Evolutionary conservation across 2,113 vertebrate species (phyloP).

Genomic region (Engraulis encrasicolus): DNA sequence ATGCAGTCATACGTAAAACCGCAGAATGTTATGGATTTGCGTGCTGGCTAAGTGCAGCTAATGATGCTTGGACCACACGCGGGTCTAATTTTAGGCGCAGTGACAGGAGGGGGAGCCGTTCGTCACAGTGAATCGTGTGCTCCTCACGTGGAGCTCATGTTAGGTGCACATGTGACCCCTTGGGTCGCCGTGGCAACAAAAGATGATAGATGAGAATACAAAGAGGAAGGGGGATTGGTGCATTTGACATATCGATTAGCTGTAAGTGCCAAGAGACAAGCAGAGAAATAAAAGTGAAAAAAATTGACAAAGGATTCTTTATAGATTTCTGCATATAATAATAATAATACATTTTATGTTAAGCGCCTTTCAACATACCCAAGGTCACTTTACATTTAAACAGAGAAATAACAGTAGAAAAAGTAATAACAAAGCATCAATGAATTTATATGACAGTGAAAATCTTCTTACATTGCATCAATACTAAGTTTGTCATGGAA

Average conservation of each 20-base stretch:
- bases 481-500: too few species aligned
- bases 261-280: neutral
- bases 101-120: constrained; percentile 11
- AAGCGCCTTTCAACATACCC: too few species aligned
- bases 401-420: too few species aligned
- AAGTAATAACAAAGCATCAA: too few species aligned
- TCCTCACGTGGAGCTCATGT: constrained; percentile 33
- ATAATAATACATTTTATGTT: too few species aligned
- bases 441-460: too few species aligned
- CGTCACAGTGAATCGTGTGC: constrained; percentile 5
- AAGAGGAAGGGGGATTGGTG: constrained; percentile 18
- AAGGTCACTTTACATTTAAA: too few species aligned
- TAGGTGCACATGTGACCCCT: constrained; percentile 32
- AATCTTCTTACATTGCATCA: too few species aligned
- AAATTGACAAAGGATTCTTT: neutral
- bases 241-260: neutral
- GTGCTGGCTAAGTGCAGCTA: neutral
- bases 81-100: constrained; percentile 51
- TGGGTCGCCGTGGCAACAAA: constrained; percentile 48
- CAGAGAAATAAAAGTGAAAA: neutral
- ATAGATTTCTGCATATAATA: too few species aligned
- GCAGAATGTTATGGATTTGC: neutral
- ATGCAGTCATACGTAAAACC: neutral
- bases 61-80: neutral
- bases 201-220: constrained; percentile 27